Conservation (phyloP, 2,888 invertebrate genomes). For the Priocnemis perturbator region DNA sequence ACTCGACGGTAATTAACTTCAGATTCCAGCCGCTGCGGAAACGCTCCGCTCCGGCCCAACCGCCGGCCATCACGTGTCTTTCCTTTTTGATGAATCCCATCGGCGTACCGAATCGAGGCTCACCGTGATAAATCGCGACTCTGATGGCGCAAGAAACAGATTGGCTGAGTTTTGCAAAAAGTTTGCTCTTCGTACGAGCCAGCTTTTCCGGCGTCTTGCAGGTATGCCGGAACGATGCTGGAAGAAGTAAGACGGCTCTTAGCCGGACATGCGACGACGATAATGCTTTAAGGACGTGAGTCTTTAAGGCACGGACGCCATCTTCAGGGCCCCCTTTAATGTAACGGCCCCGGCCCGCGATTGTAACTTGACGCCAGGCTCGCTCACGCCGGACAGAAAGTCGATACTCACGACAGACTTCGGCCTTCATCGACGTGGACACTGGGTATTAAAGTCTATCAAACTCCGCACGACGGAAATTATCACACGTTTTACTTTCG, state of each 20-base stretch:
- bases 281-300: too few species aligned
- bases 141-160: conserved; percentile 27
- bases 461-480: neutral
- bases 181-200: neutral
- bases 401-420: conserved; percentile 32
- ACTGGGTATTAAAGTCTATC: neutral
- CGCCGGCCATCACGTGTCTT: neutral
- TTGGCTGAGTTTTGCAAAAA: conserved; percentile 41
- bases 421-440: conserved; percentile 2
- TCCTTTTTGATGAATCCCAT: conserved; percentile 19
- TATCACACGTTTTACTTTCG: too few species aligned
- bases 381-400: conserved; percentile 28
- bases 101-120: neutral
- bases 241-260: neutral
- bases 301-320: conserved; percentile 16
- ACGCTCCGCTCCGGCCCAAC: neutral
- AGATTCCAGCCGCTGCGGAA: neutral
- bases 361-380: conserved; percentile 40
- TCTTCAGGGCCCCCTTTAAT: conserved; percentile 23
- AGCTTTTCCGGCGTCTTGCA: neutral
- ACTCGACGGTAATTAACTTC: conserved; percentile 8
- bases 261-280: neutral
- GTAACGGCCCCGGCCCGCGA: conserved; percentile 23
- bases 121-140: conserved; percentile 41
- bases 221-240: neutral